phyloP scores from a whole-genome alignment of 1,140 invertebrate genomes.

The Leptoteleia sp. region DNA sequence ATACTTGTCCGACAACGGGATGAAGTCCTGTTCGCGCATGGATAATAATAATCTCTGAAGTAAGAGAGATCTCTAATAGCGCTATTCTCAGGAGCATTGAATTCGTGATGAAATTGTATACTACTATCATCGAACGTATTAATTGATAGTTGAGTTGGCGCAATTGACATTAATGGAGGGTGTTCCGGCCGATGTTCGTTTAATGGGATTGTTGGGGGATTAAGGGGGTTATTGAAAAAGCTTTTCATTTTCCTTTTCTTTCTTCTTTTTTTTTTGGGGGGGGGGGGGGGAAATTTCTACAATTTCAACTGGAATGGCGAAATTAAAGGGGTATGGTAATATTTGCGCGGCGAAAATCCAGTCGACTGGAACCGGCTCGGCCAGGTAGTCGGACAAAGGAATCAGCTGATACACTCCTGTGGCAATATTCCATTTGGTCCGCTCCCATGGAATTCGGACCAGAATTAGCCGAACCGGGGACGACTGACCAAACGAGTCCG shows the following conservation, averaged over 20 bases:
- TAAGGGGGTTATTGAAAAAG: not conserved
- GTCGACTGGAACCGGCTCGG: slow-evolving; percentile 29
- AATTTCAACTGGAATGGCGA: too few species aligned
- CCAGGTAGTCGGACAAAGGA: slow-evolving; percentile 41
- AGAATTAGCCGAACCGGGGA: slow-evolving; percentile 37
- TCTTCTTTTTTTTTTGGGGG: not conserved
- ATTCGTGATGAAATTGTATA: slow-evolving; percentile 48
- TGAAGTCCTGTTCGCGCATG: slow-evolving; percentile 62
- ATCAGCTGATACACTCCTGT: slow-evolving; percentile 40
- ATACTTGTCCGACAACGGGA: slow-evolving; percentile 64
- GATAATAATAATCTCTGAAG: slow-evolving; percentile 66
- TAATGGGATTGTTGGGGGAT: not conserved
- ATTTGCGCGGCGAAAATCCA: slow-evolving; percentile 59
- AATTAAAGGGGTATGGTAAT: slow-evolving; percentile 74
- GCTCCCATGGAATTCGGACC: slow-evolving; percentile 32
- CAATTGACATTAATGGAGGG: slow-evolving; percentile 13
- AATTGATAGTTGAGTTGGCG: slow-evolving; percentile 32
- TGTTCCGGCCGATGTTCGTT: not conserved
- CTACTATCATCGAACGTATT: slow-evolving; percentile 50
- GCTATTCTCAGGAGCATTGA: slow-evolving; percentile 47
- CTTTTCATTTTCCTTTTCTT: not conserved
- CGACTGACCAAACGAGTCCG: slow-evolving; percentile 41
- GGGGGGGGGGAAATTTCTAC: too few species aligned
- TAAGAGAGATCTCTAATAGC: slow-evolving; percentile 59
- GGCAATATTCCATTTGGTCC: slow-evolving; percentile 37